Percentiles rank a stretch among this genome's conserved stretches.
These are phyloP conservation scores for Apotomis turbidana DNA, from an alignment of 2,888 invertebrate species.

Conservation along the genomic window DNA sequence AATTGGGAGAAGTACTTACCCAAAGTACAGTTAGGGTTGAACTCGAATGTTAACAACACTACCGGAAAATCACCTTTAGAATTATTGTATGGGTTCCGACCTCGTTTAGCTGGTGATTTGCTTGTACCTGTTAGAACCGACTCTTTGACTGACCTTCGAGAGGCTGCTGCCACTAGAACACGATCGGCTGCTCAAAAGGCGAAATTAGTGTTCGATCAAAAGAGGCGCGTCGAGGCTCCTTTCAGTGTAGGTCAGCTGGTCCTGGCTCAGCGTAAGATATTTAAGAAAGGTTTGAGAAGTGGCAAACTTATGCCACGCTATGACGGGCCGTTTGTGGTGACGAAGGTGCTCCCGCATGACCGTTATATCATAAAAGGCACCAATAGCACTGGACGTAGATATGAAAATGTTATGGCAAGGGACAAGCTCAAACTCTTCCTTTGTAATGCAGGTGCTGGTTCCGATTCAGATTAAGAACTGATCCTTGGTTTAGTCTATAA, in stretches of 20 bases:
- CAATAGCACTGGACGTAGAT: too few species aligned
- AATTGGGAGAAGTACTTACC: conserved; percentile 18
- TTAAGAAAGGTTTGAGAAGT: conserved; percentile 8
- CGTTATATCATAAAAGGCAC: too few species aligned
- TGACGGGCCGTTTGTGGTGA: too few species aligned
- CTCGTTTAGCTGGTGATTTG: neutral
- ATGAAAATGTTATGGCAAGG: too few species aligned
- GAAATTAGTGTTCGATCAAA: neutral
- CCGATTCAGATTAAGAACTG: too few species aligned
- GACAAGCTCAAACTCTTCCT: too few species aligned
- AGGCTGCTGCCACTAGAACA: neutral
- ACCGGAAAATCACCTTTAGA: neutral
- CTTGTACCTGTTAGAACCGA: neutral
- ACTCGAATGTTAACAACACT: neutral
- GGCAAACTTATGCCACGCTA: too few species aligned
- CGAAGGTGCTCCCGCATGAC: too few species aligned
- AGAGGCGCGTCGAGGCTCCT: neutral
- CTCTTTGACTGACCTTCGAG: neutral
- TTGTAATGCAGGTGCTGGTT: too few species aligned
- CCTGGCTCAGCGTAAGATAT: conserved; percentile 22
- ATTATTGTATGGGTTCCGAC: conserved; percentile 2
- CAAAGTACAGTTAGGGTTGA: conserved; percentile 7
- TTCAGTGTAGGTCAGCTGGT: neutral
- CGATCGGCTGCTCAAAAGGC: neutral
- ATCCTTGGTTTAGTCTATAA: too few species aligned